phyloP scores from a whole-genome alignment of 2,888 invertebrate genomes.

The Melinopterus prodromus region DNA sequence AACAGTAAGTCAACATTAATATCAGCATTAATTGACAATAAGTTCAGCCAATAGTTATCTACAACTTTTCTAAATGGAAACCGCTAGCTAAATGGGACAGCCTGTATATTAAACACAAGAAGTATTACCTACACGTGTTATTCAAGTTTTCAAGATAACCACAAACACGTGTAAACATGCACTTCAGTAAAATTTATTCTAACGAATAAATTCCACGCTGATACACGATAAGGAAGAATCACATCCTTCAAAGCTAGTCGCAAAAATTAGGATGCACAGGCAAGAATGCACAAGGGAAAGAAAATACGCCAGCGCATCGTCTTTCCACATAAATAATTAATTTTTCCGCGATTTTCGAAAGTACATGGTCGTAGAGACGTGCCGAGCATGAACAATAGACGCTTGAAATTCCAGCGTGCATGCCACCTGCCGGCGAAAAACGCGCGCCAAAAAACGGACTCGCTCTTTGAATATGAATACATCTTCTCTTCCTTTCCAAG shows the following conservation, averaged over 20 bases:
- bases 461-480: neutral
- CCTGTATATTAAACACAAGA: too few species aligned
- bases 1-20: too few species aligned
- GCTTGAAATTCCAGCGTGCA: neutral
- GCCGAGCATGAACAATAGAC: neutral
- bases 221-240: neutral
- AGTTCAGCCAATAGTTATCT: too few species aligned
- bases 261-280: neutral
- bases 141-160: too few species aligned
- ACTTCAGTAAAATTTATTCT: too few species aligned
- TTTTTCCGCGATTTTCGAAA: neutral
- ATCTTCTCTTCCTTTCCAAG: neutral
- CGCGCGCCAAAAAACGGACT: neutral
- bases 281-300: neutral
- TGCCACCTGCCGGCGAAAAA: neutral
- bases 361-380: neutral
- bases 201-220: too few species aligned
- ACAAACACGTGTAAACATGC: too few species aligned
- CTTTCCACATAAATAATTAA: neutral
- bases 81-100: too few species aligned
- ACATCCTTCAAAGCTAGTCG: neutral
- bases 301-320: neutral
- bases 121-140: too few species aligned
- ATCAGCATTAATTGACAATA: too few species aligned
- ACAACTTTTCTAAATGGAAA: too few species aligned